These are phyloP conservation scores for Phocides pigmalion DNA, from an alignment of 1,140 invertebrate species.

Conservation along the genomic window DNA sequence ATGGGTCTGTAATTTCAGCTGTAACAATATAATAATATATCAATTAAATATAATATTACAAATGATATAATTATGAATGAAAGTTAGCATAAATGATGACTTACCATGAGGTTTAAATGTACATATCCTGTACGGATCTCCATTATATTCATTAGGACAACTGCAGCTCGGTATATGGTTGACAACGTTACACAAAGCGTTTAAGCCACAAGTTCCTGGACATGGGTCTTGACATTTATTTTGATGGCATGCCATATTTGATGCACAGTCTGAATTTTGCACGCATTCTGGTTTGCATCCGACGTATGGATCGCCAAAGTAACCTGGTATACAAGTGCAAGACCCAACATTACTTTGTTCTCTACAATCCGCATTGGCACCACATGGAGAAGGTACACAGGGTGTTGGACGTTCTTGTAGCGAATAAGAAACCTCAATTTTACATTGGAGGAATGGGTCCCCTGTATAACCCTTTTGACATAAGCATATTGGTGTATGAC, in stretches of 20 bases:
- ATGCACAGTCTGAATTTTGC: conserved; percentile 84
- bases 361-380: conserved; percentile 88
- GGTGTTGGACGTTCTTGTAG: conserved; percentile 84
- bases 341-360: conserved; percentile 86
- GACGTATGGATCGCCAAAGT: conserved; percentile 92
- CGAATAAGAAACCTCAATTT: conserved; percentile 68
- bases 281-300: conserved; percentile 86
- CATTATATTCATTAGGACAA: conserved; percentile 90
- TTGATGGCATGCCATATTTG: conserved; percentile 83
- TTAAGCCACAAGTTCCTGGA: conserved; percentile 87
- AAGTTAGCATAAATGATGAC: conserved; percentile 12
- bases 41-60: conserved; percentile 11
- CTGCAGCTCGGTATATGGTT: conserved; percentile 89
- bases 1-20: conserved; percentile 64
- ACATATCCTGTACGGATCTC: conserved; percentile 88
- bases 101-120: conserved; percentile 84
- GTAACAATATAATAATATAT: conserved; percentile 39
- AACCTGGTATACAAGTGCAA: conserved; percentile 89
- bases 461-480: conserved; percentile 87
- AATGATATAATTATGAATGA: conserved; percentile 12
- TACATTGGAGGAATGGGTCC: conserved; percentile 87
- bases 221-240: conserved; percentile 86
- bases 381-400: conserved; percentile 90
- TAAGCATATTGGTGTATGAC: conserved; percentile 86
- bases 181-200: conserved; percentile 87